A percentile compares a stretch with the other conserved stretches of the same genome.
Evolutionary conservation across 2,888 invertebrate species (phyloP).

Genomic region (Phaedon cochleariae): DNA sequence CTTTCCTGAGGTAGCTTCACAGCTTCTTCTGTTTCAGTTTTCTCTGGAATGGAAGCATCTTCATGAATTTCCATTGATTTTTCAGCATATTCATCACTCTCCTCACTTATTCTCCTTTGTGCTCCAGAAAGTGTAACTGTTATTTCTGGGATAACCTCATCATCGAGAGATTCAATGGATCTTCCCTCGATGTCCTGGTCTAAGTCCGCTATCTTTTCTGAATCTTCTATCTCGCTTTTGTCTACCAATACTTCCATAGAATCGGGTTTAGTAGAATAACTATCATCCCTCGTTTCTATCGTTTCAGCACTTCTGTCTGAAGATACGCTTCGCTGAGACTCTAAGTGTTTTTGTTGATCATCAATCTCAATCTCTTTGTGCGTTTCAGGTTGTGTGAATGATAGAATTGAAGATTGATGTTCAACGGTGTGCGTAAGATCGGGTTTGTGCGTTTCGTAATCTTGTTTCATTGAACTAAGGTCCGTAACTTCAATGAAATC

Average conservation of each 20-base stretch:
- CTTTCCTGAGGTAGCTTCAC: constrained; percentile 63
- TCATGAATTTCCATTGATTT: constrained; percentile 22
- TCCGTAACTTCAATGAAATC: constrained; percentile 42
- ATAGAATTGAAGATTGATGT: constrained; percentile 42
- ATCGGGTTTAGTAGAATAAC: constrained; percentile 58
- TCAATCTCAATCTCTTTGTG: constrained; percentile 51
- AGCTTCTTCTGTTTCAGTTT: constrained; percentile 44
- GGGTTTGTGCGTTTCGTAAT: constrained; percentile 42
- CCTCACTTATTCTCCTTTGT: constrained; percentile 60
- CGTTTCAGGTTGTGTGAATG: constrained; percentile 43
- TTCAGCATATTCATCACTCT: constrained; percentile 56
- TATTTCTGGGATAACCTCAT: constrained; percentile 59
- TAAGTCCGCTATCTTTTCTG: constrained; percentile 62
- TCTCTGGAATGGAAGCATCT: constrained; percentile 19
- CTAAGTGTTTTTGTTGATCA: constrained; percentile 49
- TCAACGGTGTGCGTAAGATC: constrained; percentile 44
- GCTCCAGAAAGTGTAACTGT: constrained; percentile 60
- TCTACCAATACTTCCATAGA: constrained; percentile 65
- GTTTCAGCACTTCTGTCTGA: constrained; percentile 47
- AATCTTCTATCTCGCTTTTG: constrained; percentile 64
- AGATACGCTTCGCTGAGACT: constrained; percentile 55
- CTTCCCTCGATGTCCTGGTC: constrained; percentile 60
- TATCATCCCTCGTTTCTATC: constrained; percentile 43
- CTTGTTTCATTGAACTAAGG: neutral
- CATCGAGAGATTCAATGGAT: constrained; percentile 53